Conservation (phyloP, 2,888 invertebrate species). For the Patella depressa region DNA sequence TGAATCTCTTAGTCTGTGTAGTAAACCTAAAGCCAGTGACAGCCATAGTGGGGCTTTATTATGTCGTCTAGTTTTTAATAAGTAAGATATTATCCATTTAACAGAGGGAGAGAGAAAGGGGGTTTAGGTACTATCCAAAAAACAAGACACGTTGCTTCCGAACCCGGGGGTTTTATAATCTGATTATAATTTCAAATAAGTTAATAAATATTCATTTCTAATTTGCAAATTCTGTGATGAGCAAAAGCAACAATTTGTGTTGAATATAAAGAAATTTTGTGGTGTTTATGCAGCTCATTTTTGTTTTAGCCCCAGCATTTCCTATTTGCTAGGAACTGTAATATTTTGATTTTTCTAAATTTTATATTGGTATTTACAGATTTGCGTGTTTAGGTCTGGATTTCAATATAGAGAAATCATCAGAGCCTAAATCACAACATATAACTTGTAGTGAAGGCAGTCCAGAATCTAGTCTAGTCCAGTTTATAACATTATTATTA, state of each 20-base stretch:
- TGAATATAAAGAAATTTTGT: neutral
- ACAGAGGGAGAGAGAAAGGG: too few species aligned
- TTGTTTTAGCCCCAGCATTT: neutral
- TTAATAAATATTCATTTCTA: too few species aligned
- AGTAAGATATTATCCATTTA: conserved; percentile 44
- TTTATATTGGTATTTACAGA: conserved; percentile 15
- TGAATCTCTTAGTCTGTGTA: conserved; percentile 72
- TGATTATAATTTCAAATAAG: too few species aligned
- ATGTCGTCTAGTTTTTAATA: conserved; percentile 73
- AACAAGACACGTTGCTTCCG: too few species aligned
- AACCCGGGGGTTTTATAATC: too few species aligned
- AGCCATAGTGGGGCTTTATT: conserved; percentile 77
- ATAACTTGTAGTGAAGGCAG: neutral
- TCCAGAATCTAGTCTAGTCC: neutral
- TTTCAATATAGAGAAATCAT: neutral
- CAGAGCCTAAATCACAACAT: neutral
- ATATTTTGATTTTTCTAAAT: neutral
- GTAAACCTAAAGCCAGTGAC: conserved; percentile 77
- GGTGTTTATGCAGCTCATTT: neutral
- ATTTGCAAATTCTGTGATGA: too few species aligned
- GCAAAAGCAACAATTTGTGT: too few species aligned
- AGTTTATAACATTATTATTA: conserved; percentile 52
- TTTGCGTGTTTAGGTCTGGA: conserved; percentile 21
- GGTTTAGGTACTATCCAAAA: too few species aligned
- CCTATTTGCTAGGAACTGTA: neutral